Evolutionary conservation across 2,797 vertebrate species (phyloP).

Genomic region (Chrosomus eos): DNA sequence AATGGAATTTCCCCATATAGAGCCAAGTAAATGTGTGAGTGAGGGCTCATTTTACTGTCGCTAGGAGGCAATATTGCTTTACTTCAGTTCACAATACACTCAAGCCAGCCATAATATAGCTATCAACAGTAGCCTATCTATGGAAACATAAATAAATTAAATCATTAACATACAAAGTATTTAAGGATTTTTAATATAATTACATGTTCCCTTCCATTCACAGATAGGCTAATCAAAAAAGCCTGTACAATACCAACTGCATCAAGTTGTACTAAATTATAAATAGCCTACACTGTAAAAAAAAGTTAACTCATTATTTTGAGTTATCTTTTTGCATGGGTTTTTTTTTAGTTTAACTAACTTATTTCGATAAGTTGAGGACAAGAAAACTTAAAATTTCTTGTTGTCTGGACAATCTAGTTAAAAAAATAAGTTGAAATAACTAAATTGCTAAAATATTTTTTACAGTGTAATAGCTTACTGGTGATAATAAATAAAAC

Average conservation of each 20-base stretch:
- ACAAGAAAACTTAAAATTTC: too few relatives aligned
- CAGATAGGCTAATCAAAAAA: neutral
- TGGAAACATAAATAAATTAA: neutral
- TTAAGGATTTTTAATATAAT: neutral
- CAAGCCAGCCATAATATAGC: neutral
- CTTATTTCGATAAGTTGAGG: too few relatives aligned
- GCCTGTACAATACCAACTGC: neutral
- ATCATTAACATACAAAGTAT: neutral
- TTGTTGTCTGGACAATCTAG: too few relatives aligned
- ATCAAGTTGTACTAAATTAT: neutral
- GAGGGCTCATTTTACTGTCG: neutral
- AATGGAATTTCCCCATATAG: neutral
- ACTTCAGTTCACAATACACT: neutral
- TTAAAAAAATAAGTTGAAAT: too few relatives aligned
- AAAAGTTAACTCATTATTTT: too few relatives aligned
- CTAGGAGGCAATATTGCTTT: conserved; percentile 19
- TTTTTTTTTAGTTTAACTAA: too few relatives aligned
- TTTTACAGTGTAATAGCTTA: too few relatives aligned
- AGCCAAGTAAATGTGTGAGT: neutral
- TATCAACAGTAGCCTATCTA: neutral
- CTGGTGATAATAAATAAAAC: neutral
- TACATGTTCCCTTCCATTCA: neutral
- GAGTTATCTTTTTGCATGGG: too few relatives aligned
- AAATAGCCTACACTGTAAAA: too few relatives aligned
- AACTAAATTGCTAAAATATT: too few relatives aligned